Evolutionary conservation across 2,888 invertebrate genomes (phyloP), one percentile per base, ranked within the genome.

Genomic region (Synanthedon tipuliformis): DNA sequence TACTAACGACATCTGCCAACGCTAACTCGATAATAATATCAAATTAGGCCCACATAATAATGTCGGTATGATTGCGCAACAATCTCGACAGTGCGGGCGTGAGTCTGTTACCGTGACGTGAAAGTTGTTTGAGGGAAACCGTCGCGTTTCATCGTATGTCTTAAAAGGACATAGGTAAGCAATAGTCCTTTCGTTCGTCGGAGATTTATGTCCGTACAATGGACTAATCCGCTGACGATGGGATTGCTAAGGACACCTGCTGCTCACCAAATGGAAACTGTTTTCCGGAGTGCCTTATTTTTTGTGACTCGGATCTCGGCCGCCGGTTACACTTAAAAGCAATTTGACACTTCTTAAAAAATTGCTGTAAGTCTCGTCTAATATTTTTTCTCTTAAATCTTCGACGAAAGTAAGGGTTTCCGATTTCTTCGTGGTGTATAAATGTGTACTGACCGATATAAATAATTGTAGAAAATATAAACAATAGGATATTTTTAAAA

Each of bases 211-310:
- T 70, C 63, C 73, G 69, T 72, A 79, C 75, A 80, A 76, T 77
- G 68, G 68, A 78, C 72, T 77, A 78, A 80, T 78, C 73, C 75
- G 77, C 76, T 78, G 81, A 78, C 78, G 78, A 81, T 78, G 77
- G 77, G 73, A 76, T 78, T 74, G 76, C 68, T 62, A 73, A 69
- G 71, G 75, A 77, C 81, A 84, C 81, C 82, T 84, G 81, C 78
- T 78, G 69, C 71, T 78, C 73, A 62, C 65, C 64, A 71, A 80
- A 80, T 78, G 69, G 77, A 72, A 71, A 69, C 69, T 68, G 69
- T 73, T 73, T 71, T 69, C 68, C 60, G 60, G 60, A 61, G 59
- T 58, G 57, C 56, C 53, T 50, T 49, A 55, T 56, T 59, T 61
- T 60, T 60, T 69, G 59, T 58, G 59, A 65, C 59, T 62, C 52